phyloP scores from a whole-genome alignment of 2,797 vertebrate species.

The Lagocephalus sceleratus region DNA sequence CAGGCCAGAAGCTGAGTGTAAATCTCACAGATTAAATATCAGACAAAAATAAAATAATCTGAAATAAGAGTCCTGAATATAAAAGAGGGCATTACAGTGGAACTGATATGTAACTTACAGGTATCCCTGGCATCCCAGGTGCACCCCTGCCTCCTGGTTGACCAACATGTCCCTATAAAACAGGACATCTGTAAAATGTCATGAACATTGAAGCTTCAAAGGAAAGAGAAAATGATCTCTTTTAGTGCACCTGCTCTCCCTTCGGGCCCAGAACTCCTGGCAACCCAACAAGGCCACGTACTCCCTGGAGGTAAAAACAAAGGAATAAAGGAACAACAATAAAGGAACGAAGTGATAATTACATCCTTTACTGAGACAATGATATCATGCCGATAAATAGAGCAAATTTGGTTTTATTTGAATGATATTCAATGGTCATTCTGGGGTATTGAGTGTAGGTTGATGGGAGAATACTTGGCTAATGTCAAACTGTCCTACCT shows the following conservation, averaged over 20 bases:
- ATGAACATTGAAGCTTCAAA: background rate
- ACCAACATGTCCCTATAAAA: constrained; percentile 78
- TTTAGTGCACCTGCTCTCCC: constrained; percentile 79
- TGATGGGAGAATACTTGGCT: too few relatives aligned
- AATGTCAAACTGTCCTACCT: constrained; percentile 41
- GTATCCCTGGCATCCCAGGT: constrained; percentile 75
- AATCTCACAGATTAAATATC: background rate
- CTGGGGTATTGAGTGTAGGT: too few relatives aligned
- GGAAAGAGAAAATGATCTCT: background rate
- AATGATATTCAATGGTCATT: too few relatives aligned
- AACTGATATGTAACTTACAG: constrained; percentile 62
- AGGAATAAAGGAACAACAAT: background rate
- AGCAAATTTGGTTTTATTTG: too few relatives aligned
- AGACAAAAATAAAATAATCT: background rate
- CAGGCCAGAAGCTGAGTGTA: constrained; percentile 1
- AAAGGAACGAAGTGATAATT: background rate
- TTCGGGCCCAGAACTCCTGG: constrained; percentile 69
- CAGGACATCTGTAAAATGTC: background rate
- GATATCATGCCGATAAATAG: too few relatives aligned
- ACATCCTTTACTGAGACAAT: background rate
- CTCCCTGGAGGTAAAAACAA: constrained; percentile 65
- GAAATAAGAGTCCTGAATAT: background rate
- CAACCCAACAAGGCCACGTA: constrained; percentile 66
- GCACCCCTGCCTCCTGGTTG: constrained; percentile 66
- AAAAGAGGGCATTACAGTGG: too few relatives aligned